Evolutionary conservation across 2,888 invertebrate genomes (phyloP).

Genomic region (Callyntrura sp.): DNA sequence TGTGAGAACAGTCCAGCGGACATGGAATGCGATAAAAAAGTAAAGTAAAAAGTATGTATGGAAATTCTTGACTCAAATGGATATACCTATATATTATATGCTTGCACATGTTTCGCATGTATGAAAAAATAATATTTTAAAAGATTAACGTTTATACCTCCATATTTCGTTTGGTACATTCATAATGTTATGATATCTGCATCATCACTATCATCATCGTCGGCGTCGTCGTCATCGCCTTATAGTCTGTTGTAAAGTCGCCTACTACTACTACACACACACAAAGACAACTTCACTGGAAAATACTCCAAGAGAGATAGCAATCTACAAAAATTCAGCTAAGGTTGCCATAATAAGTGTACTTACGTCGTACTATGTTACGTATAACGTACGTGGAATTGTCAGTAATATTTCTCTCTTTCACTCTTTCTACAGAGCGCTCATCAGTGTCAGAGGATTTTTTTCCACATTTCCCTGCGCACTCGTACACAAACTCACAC

Average conservation of each 20-base stretch:
- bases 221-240: not conserved
- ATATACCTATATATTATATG: too few relatives aligned
- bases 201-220: not conserved
- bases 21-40: conserved; percentile 8
- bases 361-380: conserved; percentile 31
- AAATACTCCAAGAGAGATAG: conserved; percentile 32
- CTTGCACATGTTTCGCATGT: too few relatives aligned
- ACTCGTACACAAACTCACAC: too few relatives aligned
- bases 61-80: not conserved
- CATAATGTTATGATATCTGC: not conserved
- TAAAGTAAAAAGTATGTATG: conserved; percentile 3
- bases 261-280: conserved; percentile 14
- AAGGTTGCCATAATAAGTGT: conserved; percentile 37
- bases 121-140: not conserved
- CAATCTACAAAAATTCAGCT: conserved; percentile 38
- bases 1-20: conserved; percentile 32
- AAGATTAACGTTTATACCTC: not conserved
- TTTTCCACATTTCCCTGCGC: conserved; percentile 22
- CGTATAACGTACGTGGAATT: not conserved
- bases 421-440: not conserved
- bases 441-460: not conserved
- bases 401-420: not conserved
- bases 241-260: conserved; percentile 5
- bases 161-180: not conserved
- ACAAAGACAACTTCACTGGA: conserved; percentile 25